These are phyloP conservation scores for Drosophila lowei DNA, from an alignment of 1,140 invertebrate genomes.

Conservation along the genomic window DNA sequence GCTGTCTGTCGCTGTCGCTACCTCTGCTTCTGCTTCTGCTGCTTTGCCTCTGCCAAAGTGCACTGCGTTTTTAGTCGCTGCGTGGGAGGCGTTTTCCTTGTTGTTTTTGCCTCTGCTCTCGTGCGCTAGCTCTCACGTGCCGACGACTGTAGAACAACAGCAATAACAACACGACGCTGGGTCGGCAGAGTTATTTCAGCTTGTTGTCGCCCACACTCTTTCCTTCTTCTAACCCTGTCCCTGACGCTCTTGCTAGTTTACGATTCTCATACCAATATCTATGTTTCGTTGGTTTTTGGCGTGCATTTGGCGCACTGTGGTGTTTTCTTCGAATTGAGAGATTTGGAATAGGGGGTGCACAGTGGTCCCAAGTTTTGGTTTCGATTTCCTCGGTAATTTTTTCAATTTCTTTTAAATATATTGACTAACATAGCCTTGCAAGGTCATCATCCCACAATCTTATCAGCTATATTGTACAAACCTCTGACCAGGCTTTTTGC, in stretches of 20 bases:
- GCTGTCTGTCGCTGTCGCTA: not conserved
- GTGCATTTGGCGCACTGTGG: slow-evolving; percentile 32
- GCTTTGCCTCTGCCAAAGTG: slow-evolving; percentile 51
- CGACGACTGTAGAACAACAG: slow-evolving; percentile 10
- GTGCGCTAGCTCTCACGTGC: slow-evolving; percentile 67
- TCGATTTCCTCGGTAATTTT: too few species aligned
- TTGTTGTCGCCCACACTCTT: slow-evolving; percentile 1
- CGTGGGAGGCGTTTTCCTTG: slow-evolving; percentile 47
- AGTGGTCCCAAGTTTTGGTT: too few species aligned
- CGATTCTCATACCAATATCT: slow-evolving; percentile 40
- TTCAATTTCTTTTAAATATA: too few species aligned
- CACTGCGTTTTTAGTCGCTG: slow-evolving; percentile 61
- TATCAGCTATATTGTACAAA: not conserved
- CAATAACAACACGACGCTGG: slow-evolving; percentile 13
- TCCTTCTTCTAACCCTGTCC: slow-evolving; percentile 10
- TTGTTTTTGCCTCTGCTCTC: slow-evolving; percentile 49
- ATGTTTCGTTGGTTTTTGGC: slow-evolving; percentile 20
- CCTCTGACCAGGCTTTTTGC: not conserved
- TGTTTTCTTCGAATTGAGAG: too few species aligned
- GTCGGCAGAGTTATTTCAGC: not conserved
- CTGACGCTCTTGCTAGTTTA: slow-evolving; percentile 39
- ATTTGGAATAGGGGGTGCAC: too few species aligned
- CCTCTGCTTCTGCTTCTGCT: slow-evolving; percentile 6
- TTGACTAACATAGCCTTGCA: too few species aligned
- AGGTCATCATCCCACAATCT: too few species aligned